Conservation (phyloP, 2,888 invertebrate genomes). For the Scaeva pyrastri region DNA sequence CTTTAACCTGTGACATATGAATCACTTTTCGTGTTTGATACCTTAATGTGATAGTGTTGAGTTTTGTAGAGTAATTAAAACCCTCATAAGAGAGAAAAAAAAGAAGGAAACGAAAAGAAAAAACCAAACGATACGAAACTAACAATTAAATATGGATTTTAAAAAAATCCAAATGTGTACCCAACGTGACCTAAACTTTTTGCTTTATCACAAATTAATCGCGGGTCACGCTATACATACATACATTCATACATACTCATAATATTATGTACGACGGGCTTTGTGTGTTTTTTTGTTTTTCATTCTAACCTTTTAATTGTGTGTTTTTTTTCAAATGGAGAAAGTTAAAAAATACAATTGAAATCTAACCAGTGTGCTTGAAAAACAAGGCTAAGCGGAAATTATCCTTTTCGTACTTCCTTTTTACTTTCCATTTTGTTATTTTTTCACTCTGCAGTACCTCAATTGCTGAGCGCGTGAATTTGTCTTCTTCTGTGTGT, state of each 20-base stretch:
- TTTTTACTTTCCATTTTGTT: constrained; percentile 53
- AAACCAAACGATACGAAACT: too few species aligned
- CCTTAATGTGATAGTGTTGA: constrained; percentile 23
- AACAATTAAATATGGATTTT: constrained; percentile 30
- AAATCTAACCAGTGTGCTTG: constrained; percentile 41
- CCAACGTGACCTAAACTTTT: constrained; percentile 37
- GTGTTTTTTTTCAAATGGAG: background rate
- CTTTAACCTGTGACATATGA: constrained; percentile 53
- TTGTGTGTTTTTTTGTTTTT: constrained; percentile 35
- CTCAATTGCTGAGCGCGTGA: constrained; percentile 56
- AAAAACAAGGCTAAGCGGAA: constrained; percentile 60
- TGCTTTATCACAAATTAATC: constrained; percentile 39
- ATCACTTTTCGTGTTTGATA: constrained; percentile 48
- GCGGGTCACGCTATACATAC: constrained; percentile 38
- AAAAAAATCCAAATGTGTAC: constrained; percentile 29
- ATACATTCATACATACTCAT: too few species aligned
- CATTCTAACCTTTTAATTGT: constrained; percentile 20
- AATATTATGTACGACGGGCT: background rate
- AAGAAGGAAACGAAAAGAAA: too few species aligned
- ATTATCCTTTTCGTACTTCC: constrained; percentile 70
- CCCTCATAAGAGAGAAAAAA: constrained; percentile 16
- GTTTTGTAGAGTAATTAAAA: constrained; percentile 39
- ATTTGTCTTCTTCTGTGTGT: constrained; percentile 19
- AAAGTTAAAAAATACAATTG: constrained; percentile 31
- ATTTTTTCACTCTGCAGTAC: constrained; percentile 52